phyloP scores from a whole-genome alignment of 2,113 vertebrate genomes.

The Limanda limanda region DNA sequence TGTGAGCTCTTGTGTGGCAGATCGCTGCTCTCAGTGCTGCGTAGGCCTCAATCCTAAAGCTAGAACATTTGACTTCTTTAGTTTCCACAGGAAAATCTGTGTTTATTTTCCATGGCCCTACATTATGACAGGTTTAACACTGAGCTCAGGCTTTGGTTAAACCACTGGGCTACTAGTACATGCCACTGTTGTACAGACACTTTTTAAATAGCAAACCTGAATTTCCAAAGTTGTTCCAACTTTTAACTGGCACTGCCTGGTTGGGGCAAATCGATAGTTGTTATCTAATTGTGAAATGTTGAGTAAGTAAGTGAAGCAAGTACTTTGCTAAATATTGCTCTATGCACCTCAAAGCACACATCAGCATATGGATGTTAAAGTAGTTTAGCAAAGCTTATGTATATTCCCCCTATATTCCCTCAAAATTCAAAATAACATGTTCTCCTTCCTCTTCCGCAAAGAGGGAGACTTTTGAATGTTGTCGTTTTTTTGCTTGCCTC shows the following conservation, averaged over 20 bases:
- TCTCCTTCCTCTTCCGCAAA: not conserved
- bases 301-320: too few relatives aligned
- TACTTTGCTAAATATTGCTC: not conserved
- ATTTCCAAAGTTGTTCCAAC: constrained; percentile 9
- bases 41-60: constrained; percentile 43
- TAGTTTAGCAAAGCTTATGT: not conserved
- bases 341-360: not conserved
- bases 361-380: not conserved
- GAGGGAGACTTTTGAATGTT: not conserved
- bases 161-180: constrained; percentile 3
- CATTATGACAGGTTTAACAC: constrained; percentile 6
- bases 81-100: constrained; percentile 6
- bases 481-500: not conserved
- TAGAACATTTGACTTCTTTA: constrained; percentile 5
- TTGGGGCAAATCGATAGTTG: too few relatives aligned
- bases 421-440: not conserved
- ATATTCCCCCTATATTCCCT: not conserved
- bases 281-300: too few relatives aligned
- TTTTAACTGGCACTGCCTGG: not conserved
- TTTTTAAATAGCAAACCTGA: constrained; percentile 11
- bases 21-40: constrained; percentile 36
- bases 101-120: constrained; percentile 23
- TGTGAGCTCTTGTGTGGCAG: constrained; percentile 50
- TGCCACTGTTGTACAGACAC: constrained; percentile 6
- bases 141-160: constrained; percentile 25